Evolutionary conservation across 1,140 invertebrate species (phyloP).

Genomic region (Daktulosphaira vitifoliae): DNA sequence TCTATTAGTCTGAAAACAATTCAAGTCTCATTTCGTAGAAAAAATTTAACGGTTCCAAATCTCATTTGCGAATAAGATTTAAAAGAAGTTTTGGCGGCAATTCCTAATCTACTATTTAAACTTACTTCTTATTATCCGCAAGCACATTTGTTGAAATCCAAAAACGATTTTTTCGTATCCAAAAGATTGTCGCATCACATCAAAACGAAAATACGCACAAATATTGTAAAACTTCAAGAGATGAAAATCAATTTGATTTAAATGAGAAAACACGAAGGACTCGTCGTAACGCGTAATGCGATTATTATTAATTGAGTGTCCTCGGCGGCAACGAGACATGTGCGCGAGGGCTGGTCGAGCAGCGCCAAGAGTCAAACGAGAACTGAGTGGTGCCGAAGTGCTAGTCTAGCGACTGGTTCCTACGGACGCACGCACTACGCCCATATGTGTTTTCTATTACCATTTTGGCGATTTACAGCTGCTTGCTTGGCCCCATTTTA

Average conservation of each 20-base stretch:
- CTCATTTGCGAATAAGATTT: no score
- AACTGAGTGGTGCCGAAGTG: constrained; percentile 6
- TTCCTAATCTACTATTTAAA: background rate
- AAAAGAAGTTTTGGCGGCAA: background rate
- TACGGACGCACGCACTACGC: background rate
- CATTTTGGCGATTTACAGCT: constrained; percentile 31
- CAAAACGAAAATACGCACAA: no score
- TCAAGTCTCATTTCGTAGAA: no score
- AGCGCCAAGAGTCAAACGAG: constrained; percentile 20
- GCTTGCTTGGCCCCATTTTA: constrained; percentile 19
- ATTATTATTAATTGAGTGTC: no score
- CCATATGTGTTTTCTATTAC: constrained; percentile 7
- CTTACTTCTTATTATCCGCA: constrained; percentile 1
- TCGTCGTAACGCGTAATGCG: no score
- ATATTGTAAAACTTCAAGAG: no score
- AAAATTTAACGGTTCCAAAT: no score
- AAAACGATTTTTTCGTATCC: background rate
- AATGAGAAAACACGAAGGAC: no score
- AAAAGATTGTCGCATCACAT: constrained; percentile 8
- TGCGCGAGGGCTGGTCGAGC: background rate
- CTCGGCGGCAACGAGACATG: background rate
- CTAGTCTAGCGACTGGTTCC: constrained; percentile 4
- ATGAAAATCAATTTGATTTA: no score
- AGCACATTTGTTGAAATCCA: background rate
- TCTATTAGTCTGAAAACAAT: no score